Evolutionary conservation across 2,797 vertebrate genomes (phyloP).

Genomic region (Australoheros facetus): DNA sequence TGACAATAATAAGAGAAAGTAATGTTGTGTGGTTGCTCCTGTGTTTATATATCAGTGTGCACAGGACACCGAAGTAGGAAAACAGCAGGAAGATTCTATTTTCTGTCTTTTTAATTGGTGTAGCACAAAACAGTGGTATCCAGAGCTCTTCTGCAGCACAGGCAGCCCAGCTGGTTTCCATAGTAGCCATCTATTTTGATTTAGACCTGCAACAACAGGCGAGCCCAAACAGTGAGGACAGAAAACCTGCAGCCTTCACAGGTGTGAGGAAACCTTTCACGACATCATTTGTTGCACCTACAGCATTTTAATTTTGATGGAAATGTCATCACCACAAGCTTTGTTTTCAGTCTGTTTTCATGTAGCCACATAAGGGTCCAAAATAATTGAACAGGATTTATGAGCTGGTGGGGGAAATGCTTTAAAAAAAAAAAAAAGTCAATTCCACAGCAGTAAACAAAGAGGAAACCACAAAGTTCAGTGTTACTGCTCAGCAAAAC

Average conservation of each 20-base stretch:
- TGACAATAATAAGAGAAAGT: neutral
- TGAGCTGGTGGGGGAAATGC: neutral
- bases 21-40: neutral
- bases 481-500: neutral
- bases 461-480: neutral
- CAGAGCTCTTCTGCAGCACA: neutral
- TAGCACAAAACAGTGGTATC: neutral
- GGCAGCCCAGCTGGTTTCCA: conserved; percentile 22
- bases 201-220: conserved; percentile 21
- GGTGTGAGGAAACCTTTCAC: neutral
- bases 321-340: neutral
- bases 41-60: neutral
- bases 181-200: conserved; percentile 22
- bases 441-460: conserved; percentile 18
- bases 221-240: neutral
- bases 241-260: conserved; percentile 5
- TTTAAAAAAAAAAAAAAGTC: neutral
- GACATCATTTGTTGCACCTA: neutral
- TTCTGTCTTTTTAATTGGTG: conserved; percentile 7
- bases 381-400: conserved; percentile 45
- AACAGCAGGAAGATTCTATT: neutral
- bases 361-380: conserved; percentile 1
- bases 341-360: neutral
- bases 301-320: neutral
- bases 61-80: neutral